phyloP scores from a whole-genome alignment of 2,888 invertebrate genomes.

The Tuta absoluta region DNA sequence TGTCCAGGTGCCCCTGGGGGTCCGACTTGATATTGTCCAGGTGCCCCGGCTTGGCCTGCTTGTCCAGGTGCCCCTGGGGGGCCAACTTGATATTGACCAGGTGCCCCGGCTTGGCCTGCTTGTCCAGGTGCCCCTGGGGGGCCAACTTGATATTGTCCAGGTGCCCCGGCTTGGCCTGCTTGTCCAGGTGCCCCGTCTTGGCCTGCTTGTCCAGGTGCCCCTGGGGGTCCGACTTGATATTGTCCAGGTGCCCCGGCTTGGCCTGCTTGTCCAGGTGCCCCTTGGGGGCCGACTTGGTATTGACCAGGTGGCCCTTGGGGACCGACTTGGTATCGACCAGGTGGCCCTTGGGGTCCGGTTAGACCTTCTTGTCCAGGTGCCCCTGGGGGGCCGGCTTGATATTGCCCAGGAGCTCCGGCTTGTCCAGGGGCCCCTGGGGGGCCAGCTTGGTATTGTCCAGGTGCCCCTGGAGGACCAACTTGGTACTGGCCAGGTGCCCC shows the following conservation, averaged over 20 bases:
- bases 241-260: neutral
- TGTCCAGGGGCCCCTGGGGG: neutral
- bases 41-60: too few species aligned
- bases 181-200: neutral
- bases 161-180: neutral
- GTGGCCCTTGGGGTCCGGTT: neutral
- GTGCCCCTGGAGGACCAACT: neutral
- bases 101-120: neutral
- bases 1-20: too few species aligned
- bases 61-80: too few species aligned
- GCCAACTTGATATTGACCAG: too few species aligned
- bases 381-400: neutral
- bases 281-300: neutral
- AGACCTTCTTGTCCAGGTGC: neutral
- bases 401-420: neutral
- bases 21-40: too few species aligned
- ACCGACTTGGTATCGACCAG: neutral
- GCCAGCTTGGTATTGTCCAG: neutral
- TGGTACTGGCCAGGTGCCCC: neutral
- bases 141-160: neutral
- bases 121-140: neutral
- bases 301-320: neutral
- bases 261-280: neutral
- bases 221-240: neutral
- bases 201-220: neutral